Conservation (phyloP, 1,140 invertebrate genomes). For the Anoplophora glabripennis region DNA sequence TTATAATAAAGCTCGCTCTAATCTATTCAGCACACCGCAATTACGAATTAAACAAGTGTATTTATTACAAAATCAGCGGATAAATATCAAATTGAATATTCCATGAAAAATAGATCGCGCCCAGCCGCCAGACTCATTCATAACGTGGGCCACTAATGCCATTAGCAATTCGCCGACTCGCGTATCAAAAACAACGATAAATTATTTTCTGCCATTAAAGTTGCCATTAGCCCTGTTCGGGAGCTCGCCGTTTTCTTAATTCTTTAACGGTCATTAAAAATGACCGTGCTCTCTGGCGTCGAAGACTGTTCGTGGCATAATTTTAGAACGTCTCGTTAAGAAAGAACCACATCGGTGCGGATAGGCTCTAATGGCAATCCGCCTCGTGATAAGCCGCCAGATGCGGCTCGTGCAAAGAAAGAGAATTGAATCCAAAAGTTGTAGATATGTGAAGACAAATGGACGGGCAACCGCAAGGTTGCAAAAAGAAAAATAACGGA, state of each 20-base stretch:
- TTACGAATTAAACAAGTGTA: too few species aligned
- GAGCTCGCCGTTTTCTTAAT: conserved; percentile 33
- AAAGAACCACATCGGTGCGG: conserved; percentile 18
- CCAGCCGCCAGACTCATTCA: too few species aligned
- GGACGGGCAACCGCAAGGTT: too few species aligned
- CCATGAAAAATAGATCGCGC: too few species aligned
- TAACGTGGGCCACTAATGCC: too few species aligned
- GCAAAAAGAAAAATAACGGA: too few species aligned
- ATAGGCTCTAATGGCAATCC: conserved; percentile 28
- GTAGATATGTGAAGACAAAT: too few species aligned
- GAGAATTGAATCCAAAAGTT: too few species aligned
- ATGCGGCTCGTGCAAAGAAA: background rate
- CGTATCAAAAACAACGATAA: conserved; percentile 11
- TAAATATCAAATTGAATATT: too few species aligned
- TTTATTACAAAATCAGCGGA: too few species aligned
- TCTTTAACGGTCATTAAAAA: conserved; percentile 36
- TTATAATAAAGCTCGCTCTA: too few species aligned
- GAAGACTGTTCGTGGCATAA: conserved; percentile 29
- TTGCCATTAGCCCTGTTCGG: conserved; percentile 6
- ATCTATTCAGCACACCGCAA: too few species aligned
- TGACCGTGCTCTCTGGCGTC: conserved; percentile 28
- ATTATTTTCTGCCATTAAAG: conserved; percentile 2
- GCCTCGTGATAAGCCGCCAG: conserved; percentile 2
- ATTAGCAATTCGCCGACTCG: background rate
- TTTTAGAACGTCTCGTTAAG: conserved; percentile 32